Evolutionary conservation across 2,888 invertebrate species (phyloP), one percentile per base, ranked within the genome.

Genomic region (Eupithecia centaureata): DNA sequence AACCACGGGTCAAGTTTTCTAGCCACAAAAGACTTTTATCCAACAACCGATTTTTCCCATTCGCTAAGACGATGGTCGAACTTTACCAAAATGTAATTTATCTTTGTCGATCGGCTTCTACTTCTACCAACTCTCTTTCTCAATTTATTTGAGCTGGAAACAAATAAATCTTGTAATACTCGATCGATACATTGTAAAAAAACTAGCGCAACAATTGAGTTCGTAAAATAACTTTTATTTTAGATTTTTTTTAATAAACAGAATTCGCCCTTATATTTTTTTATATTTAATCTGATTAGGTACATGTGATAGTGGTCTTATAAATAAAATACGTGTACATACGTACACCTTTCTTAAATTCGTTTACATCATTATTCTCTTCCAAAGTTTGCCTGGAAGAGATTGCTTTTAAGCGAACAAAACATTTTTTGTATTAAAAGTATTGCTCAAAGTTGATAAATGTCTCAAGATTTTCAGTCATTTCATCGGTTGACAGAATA

Each of bases 401-500:
- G n/a, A n/a, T n/a, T n/a, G n/a, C n/a, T n/a, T n/a, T n/a, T n/a
- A n/a, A n/a, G n/a, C n/a, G n/a, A n/a, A n/a, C n/a, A n/a, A n/a
- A n/a, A n/a, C n/a, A n/a, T n/a, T n/a, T n/a, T n/a, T n/a, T n/a
- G n/a, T n/a, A n/a, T n/a, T n/a, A n/a, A n/a, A n/a, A n/a, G n/a
- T n/a, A n/a, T n/a, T n/a, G n/a, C n/a, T n/a, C n/a, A n/a, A 32
- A n/a, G 12, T 57, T 22, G 57, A 57, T 57, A 32, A 32, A 32
- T 57, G 33, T 18, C 57, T 57, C 22, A 2, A 32, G 57, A 22
- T 25, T 25, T 27, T 51, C 35, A 35, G 22, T 27, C 56, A 54
- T 67, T 71, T 69, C 63, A 73, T 73, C 35, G 54, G 58, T 58
- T 54, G 56, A 7, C 65, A 72, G 74, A 75, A 75, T 79, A 75